Conservation (phyloP, 2,888 invertebrate genomes). For the Prenolepis imparis region DNA sequence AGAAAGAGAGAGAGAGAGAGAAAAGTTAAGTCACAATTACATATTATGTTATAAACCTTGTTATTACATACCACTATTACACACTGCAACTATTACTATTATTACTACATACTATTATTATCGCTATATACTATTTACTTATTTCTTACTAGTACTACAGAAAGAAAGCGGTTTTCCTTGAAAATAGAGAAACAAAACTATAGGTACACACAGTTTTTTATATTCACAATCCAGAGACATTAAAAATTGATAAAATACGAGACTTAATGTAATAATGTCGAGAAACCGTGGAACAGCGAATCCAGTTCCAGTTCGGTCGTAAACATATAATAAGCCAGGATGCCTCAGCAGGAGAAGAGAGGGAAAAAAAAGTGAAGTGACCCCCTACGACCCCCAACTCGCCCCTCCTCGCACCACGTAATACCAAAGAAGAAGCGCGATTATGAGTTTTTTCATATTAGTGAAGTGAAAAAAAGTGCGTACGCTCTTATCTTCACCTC, state of each 20-base stretch:
- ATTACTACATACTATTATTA: constrained; percentile 71
- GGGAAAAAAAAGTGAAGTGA: constrained; percentile 37
- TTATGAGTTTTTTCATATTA: constrained; percentile 82
- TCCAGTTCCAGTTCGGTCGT: constrained; percentile 66
- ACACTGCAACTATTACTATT: constrained; percentile 74
- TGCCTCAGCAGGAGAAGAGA: constrained; percentile 64
- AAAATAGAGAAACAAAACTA: constrained; percentile 65
- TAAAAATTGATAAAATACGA: constrained; percentile 61
- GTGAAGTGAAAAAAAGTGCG: constrained; percentile 79
- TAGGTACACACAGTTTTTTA: constrained; percentile 72
- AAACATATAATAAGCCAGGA: constrained; percentile 68
- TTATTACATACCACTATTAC: constrained; percentile 76
- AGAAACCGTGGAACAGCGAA: constrained; percentile 47
- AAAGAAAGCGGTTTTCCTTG: constrained; percentile 68
- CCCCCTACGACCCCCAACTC: constrained; percentile 54
- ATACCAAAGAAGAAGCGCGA: constrained; percentile 86
- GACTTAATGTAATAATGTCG: constrained; percentile 67
- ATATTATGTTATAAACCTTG: constrained; percentile 82
- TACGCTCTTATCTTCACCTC: constrained; percentile 70
- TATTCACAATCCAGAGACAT: constrained; percentile 68
- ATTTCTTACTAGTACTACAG: constrained; percentile 73
- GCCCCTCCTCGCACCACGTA: constrained; percentile 78
- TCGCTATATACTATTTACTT: constrained; percentile 68
- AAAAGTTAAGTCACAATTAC: constrained; percentile 83
- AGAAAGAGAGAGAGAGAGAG: constrained; percentile 55